Base-by-base conservation (phyloP, 2,797 vertebrate genomes). In the Chanos chanos region DNA sequence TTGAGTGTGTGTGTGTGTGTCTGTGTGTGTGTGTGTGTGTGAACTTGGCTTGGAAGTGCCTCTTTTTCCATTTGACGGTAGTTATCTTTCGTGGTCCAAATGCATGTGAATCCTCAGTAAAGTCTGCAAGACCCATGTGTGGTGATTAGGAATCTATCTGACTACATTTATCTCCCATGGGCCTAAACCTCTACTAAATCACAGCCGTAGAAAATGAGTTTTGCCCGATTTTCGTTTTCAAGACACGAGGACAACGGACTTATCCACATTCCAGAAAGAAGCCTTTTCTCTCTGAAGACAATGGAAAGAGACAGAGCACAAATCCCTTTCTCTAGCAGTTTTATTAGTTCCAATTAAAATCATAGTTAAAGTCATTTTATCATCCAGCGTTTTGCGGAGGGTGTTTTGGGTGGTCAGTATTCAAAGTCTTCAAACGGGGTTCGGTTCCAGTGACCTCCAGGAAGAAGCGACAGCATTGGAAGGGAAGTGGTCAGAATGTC, bases 331-430 rank as follows among this genome's bases (percentile, higher is more conserved):
- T 48, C 31, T 39, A 39, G 5, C 18, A 8, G 12, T 37, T 22
- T n/a, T 24, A 54, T 67, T 72, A 65, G 34, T 36, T 64, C 43
- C 39, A 67, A 71, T 61, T 71, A 51, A 63, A 72, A 68, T 73
- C 45, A 68, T 33, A 50, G 18, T 65, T 70, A 73, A 50, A 33
- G 40, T 9, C 10, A 34, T 18, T 56, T 24, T 33, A 34, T 33
- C 25, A 37, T 30, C 13, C 22, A 60, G n/a, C 4, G 15, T 13
- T 41, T 27, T 7, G 28, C 22, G 4, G n/a, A 41, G 6, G 27
- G 16, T 19, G 33, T 27, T 7, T 28, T 22, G 4, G n/a, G 41
- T 6, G 27, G 16, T 19, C 33, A 43, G 4, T 13, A 24, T 41
- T 36, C 5, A 36, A 24, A 13, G 37, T 39, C 3, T 18, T 33